Percentiles rank a stretch among this genome's conserved stretches.
These are phyloP conservation scores for Eriosoma lanigerum DNA, from an alignment of 1,140 invertebrate genomes.

Conservation along the genomic window DNA sequence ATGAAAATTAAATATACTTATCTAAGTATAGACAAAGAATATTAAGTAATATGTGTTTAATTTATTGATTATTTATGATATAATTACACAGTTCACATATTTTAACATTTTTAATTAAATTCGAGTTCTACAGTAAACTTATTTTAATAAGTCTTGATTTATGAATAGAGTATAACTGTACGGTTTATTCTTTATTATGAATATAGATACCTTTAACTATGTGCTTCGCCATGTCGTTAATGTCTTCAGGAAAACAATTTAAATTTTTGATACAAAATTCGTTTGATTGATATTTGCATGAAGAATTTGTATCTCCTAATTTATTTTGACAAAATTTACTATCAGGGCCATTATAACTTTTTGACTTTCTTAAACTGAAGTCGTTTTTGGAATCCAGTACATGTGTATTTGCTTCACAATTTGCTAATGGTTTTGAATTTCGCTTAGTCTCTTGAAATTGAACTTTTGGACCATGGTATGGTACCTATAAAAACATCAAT, in stretches of 20 bases:
- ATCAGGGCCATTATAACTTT: constrained; percentile 75
- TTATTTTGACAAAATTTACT: constrained; percentile 56
- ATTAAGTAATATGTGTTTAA: too few relatives aligned
- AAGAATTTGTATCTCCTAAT: constrained; percentile 55
- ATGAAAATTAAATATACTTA: too few relatives aligned
- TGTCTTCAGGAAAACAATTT: constrained; percentile 70
- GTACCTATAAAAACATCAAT: too few relatives aligned
- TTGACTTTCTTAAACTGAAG: constrained; percentile 71
- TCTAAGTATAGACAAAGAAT: too few relatives aligned
- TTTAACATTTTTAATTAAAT: too few relatives aligned
- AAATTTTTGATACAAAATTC: constrained; percentile 61
- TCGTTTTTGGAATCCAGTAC: background rate
- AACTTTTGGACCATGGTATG: constrained; percentile 9
- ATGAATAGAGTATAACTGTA: too few relatives aligned
- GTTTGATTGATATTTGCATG: background rate
- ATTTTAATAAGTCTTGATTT: too few relatives aligned
- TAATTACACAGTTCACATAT: too few relatives aligned
- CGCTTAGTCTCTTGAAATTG: constrained; percentile 24
- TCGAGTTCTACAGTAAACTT: too few relatives aligned
- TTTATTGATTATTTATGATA: too few relatives aligned
- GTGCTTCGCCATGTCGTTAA: constrained; percentile 71
- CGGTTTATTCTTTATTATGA: background rate
- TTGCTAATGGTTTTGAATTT: constrained; percentile 13
- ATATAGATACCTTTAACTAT: constrained; percentile 66
- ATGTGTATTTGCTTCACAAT: background rate